Evolutionary conservation across 2,888 invertebrate genomes (phyloP).

Genomic region (Megalurothrips usitatus): DNA sequence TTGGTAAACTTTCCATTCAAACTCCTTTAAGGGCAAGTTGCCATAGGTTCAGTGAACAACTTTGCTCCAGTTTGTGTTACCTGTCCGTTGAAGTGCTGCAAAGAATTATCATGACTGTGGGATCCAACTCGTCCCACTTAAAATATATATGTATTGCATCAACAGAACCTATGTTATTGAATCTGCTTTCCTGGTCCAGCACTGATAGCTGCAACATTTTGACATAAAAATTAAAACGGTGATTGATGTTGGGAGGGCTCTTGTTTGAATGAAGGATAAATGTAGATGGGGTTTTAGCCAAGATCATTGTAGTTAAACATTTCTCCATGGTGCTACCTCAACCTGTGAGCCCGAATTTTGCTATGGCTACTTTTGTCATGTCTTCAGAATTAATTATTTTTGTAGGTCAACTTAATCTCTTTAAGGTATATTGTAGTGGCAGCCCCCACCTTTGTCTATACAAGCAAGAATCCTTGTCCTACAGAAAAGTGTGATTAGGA

Average conservation of each 20-base stretch:
- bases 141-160: background rate
- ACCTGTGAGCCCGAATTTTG: background rate
- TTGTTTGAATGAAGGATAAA: background rate
- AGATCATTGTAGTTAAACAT: background rate
- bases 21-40: background rate
- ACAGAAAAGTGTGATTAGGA: background rate
- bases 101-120: background rate
- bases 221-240: background rate
- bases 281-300: background rate
- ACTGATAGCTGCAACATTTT: background rate
- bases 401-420: background rate
- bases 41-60: background rate
- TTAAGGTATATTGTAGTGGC: background rate
- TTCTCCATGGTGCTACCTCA: background rate
- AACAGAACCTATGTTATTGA: background rate
- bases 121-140: background rate
- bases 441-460: background rate
- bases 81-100: background rate
- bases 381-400: conserved; percentile 3
- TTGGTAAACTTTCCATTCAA: background rate
- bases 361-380: background rate
- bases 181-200: background rate
- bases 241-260: background rate
- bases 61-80: background rate
- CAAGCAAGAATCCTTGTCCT: background rate